Evolutionary conservation across 2,797 vertebrate genomes (phyloP).

Genomic region (Peromyscus nudipes): DNA sequence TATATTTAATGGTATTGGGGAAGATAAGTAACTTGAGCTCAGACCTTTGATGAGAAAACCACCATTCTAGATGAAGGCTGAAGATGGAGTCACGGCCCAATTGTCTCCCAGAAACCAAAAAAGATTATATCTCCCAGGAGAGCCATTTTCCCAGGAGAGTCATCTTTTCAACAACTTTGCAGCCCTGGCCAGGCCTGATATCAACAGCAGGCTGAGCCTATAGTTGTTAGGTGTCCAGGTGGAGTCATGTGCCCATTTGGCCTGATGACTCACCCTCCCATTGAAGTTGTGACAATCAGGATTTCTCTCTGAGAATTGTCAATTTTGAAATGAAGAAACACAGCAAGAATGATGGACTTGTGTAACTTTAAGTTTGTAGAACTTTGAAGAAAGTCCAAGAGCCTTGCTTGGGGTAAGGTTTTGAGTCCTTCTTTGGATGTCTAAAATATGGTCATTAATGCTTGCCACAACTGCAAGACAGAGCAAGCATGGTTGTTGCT

Average conservation of each 20-base stretch:
- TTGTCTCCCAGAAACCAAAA: background rate
- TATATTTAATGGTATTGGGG: background rate
- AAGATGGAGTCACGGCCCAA: background rate
- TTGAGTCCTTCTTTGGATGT: background rate
- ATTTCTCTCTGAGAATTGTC: background rate
- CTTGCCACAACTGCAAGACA: background rate
- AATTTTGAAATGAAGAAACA: constrained; percentile 30
- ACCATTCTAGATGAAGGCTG: background rate
- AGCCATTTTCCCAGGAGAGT: background rate
- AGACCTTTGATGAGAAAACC: background rate
- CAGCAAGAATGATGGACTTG: background rate
- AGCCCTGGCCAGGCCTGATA: background rate
- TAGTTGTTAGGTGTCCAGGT: background rate
- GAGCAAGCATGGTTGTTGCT: background rate
- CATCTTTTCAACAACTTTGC: background rate
- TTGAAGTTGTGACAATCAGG: background rate
- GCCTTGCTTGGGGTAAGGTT: too few relatives aligned
- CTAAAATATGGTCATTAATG: background rate
- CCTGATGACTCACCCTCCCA: background rate
- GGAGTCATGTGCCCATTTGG: too few relatives aligned
- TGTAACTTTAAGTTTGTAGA: background rate
- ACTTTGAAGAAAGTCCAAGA: background rate
- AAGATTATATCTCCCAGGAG: background rate
- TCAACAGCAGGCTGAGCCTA: background rate
- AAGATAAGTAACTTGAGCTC: background rate